Conservation (phyloP, 2,888 invertebrate genomes). For the Lepidochrysops patricia region DNA sequence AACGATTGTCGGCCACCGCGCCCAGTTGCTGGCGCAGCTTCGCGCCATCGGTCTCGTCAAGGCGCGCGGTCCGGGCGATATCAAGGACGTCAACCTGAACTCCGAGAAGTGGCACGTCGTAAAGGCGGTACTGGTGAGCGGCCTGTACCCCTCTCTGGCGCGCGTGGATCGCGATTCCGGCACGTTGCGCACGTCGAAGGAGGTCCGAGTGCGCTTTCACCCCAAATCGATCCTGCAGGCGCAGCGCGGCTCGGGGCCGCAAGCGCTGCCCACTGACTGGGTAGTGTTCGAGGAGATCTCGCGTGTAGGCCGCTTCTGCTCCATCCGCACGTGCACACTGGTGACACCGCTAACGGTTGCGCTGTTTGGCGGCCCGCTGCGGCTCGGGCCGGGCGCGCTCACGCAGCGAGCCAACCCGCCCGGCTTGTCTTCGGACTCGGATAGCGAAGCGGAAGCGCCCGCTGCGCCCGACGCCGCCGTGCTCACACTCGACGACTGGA, state of each 20-base stretch:
- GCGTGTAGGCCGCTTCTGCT: conserved; percentile 78
- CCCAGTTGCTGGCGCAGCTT: conserved; percentile 88
- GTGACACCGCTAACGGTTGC: conserved; percentile 88
- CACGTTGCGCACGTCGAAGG: conserved; percentile 78
- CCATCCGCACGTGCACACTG: conserved; percentile 85
- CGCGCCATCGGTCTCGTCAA: conserved; percentile 83
- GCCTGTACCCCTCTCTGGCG: conserved; percentile 92
- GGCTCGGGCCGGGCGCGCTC: conserved; percentile 69
- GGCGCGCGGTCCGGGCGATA: conserved; percentile 76
- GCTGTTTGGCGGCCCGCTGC: conserved; percentile 82
- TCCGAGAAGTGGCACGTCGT: conserved; percentile 92
- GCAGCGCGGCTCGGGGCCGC: background rate
- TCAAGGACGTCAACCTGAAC: conserved; percentile 87
- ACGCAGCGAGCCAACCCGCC: conserved; percentile 62
- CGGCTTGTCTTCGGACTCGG: conserved; percentile 61
- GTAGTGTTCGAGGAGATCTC: conserved; percentile 90
- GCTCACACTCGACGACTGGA: conserved; percentile 83
- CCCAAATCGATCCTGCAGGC: conserved; percentile 75
- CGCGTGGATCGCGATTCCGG: conserved; percentile 78
- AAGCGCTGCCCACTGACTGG: conserved; percentile 83
- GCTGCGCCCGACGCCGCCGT: conserved; percentile 51
- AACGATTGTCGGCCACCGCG: conserved; percentile 88
- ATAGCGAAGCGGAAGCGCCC: conserved; percentile 58
- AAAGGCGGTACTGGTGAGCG: conserved; percentile 90
- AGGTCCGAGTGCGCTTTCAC: conserved; percentile 68